Percentiles rank a stretch among this genome's conserved stretches.
These are phyloP conservation scores for Apaloderma vittatum DNA, from an alignment of 2,113 vertebrate genomes.

Conservation along the genomic window DNA sequence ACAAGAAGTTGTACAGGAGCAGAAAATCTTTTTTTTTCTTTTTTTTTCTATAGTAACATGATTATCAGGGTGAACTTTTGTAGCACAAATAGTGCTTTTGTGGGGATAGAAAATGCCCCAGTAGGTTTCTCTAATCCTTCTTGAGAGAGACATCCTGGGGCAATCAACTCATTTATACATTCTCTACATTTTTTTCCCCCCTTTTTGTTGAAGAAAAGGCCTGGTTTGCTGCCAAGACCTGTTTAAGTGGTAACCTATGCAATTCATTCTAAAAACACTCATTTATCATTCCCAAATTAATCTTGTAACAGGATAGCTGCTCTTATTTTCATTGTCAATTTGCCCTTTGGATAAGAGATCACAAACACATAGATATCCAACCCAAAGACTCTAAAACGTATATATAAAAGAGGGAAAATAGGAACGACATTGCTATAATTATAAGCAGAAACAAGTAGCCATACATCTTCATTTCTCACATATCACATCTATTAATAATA, in stretches of 20 bases:
- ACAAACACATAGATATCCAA: conserved; percentile 34
- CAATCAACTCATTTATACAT: conserved; percentile 73
- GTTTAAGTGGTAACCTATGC: conserved; percentile 67
- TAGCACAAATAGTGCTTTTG: conserved; percentile 65
- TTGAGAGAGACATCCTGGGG: conserved; percentile 76
- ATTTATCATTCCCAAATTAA: conserved; percentile 77
- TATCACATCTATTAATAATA: conserved; percentile 68
- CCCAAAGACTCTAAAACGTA: not conserved
- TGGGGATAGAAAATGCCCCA: conserved; percentile 57
- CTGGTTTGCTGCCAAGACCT: conserved; percentile 72
- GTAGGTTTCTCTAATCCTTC: conserved; percentile 70
- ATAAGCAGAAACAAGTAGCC: conserved; percentile 65
- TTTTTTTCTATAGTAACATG: conserved; percentile 33
- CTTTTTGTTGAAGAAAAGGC: conserved; percentile 9
- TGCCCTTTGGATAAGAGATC: conserved; percentile 60
- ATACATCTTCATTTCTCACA: conserved; percentile 74
- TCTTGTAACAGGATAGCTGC: conserved; percentile 57
- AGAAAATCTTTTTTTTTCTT: not conserved
- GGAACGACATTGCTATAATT: conserved; percentile 65
- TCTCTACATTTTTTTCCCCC: conserved; percentile 38
- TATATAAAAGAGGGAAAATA: conserved; percentile 39
- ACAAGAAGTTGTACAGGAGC: conserved; percentile 28
- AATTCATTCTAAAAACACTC: conserved; percentile 73
- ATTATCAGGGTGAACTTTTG: conserved; percentile 29
- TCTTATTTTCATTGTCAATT: conserved; percentile 62